Evolutionary conservation across 1,140 invertebrate species (phyloP).

Genomic region (Zaprionus nigranus): DNA sequence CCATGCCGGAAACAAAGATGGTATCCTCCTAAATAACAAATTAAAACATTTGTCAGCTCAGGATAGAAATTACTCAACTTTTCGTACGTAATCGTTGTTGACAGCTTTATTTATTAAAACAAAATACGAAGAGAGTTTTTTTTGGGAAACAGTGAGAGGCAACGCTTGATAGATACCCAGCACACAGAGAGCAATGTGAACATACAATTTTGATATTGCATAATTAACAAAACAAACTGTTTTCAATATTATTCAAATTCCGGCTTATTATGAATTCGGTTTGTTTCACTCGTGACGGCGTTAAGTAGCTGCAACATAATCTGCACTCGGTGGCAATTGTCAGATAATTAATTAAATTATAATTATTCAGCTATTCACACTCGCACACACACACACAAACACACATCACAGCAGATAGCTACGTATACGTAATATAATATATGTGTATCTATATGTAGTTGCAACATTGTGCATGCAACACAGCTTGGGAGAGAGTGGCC

Average conservation of each 20-base stretch:
- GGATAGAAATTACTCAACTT: conserved; percentile 7
- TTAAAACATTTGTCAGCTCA: conserved; percentile 28
- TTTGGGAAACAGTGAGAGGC: not conserved
- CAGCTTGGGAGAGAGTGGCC: conserved; percentile 7
- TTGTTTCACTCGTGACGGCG: conserved; percentile 3
- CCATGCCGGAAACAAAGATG: too few species aligned
- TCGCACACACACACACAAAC: conserved; percentile 20
- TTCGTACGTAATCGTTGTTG: not conserved
- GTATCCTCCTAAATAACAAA: too few species aligned
- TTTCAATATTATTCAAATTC: not conserved
- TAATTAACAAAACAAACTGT: not conserved
- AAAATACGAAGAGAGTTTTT: not conserved
- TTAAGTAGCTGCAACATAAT: conserved; percentile 35
- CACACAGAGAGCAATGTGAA: not conserved
- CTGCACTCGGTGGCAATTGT: conserved; percentile 21
- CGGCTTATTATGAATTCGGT: not conserved
- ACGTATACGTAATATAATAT: not conserved
- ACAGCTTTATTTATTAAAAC: conserved; percentile 11
- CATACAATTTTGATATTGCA: too few species aligned
- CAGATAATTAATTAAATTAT: conserved; percentile 33
- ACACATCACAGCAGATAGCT: not conserved
- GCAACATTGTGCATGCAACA: conserved; percentile 30
- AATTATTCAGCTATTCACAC: conserved; percentile 38
- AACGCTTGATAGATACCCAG: not conserved
- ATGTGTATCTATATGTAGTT: not conserved